phyloP scores from a whole-genome alignment of 2,797 vertebrate genomes.

The Brachyrhaphis roseni region DNA sequence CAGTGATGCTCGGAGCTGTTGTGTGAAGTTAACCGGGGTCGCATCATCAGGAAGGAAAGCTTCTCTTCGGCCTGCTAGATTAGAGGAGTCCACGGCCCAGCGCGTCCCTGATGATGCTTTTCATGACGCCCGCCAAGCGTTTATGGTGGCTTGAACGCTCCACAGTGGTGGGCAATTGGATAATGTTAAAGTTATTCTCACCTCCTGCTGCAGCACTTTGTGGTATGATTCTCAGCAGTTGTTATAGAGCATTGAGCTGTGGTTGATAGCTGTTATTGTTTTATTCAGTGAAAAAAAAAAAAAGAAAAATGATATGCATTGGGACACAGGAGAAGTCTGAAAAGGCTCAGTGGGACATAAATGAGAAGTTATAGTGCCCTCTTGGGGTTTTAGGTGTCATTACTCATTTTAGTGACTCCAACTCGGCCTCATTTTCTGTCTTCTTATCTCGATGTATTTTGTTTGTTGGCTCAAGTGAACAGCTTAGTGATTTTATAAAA shows the following conservation, averaged over 20 bases:
- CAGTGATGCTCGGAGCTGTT: neutral
- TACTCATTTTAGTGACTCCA: slow-evolving; percentile 25
- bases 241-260: neutral
- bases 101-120: neutral
- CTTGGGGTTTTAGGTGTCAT: slow-evolving; percentile 52
- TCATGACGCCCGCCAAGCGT: neutral
- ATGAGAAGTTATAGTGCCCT: slow-evolving; percentile 52
- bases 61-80: neutral
- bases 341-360: neutral
- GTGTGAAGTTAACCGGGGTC: slow-evolving; percentile 6
- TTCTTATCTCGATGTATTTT: neutral
- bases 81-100: neutral
- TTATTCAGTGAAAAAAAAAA: neutral
- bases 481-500: neutral
- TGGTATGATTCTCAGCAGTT: neutral
- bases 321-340: neutral
- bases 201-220: neutral
- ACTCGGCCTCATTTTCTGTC: neutral
- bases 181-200: neutral
- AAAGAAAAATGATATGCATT: neutral
- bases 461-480: neutral
- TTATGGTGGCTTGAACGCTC: neutral
- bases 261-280: neutral
- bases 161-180: neutral
- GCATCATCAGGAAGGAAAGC: neutral